Base-by-base conservation (phyloP, 2,113 vertebrate genomes). In the Datnioides undecimradiatus region DNA sequence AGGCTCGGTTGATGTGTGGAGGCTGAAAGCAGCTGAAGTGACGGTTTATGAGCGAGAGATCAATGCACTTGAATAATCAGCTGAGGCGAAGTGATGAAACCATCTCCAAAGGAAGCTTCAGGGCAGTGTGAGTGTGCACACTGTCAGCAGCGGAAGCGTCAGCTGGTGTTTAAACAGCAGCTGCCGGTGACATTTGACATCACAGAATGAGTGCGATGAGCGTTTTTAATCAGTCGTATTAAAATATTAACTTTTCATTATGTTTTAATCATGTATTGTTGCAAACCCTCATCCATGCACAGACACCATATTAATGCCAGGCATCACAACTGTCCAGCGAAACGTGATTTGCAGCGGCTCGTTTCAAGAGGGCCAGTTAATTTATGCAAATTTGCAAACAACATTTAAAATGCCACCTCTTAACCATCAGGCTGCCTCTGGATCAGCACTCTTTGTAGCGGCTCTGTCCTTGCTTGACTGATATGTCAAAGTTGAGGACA, bases 401-500 rank as follows among this genome's bases (percentile, higher is more conserved):
- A 80, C 76, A 66, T 89, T 91, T 88, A 88, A 88, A 93, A 84
- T 74, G 73, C 65, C 67, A 87, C 85, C 88, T 78, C 62, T 79
- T 60, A 77, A 79, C 84, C 79, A 88, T 88, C 79, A 86, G 79
- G 19, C 77, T 75, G 79, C 54, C 84, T 75, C 75, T 54, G 79
- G 84, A 81, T 79, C 82, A 23, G 66, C 0, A 70, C 51, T 80
- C 85, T 90, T 89, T 93, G 82, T 88, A 66, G 66, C 73, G 78
- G 58, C 82, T 49, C 83, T 84, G 90, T 87, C 88, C 82, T 90
- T 82, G 86, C 87, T 89, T 93, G 92, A 93, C 93, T 93, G 93
- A 93, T 91, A 93, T 92, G 93, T 94, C 93, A 94, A 90, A 92
- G 92, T 93, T 93, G 90, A 91, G 80, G 90, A 92, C 88, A 75